Base-by-base conservation (phyloP, 30 jellyfish, hydroid and myxozoan species). In the Calvadosia cruxmelitensis region DNA sequence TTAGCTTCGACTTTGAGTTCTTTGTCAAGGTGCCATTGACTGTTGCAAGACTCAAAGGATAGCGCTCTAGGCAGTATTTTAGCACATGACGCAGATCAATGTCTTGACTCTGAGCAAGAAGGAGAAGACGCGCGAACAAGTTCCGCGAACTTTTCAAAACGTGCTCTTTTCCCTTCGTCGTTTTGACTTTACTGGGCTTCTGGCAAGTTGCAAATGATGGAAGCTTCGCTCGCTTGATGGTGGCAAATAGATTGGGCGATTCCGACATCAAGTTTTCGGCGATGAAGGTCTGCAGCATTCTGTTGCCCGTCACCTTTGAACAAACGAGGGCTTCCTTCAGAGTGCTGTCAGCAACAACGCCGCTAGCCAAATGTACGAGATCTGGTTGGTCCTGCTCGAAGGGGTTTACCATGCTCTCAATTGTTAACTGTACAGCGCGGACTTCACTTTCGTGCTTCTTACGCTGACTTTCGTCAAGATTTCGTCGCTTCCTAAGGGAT, bases 281-380 rank as follows among this genome's bases (percentile, higher is more conserved):
- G 29, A 77, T 49, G 33, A 68, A 77, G 25, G 52, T 64, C 50
- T 50, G 26, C 69, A 33, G 53, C 52, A 50, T 52, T 24, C 26
- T 69, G 51, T 77, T 80, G 31, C 89, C 89, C 3, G 10, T 30
- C 15, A 42, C 33, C 72, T 64, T 34, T 20, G 79, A 67, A 2
- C 49, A 23, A 26, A 50, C 69, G 34, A 77, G 52, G 48, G 67
- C 89, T 10, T 77, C 33, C 20, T 7, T 20, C 32, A 69, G 69
- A 32, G 16, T 32, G 0, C 33, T n/a, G 24, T 23, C 25, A 29
- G 81, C 89, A 25, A 67, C 67, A 67, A n/a, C 73, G 26, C 89
- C 89, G 50, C 81, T 67, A 7, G 81, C 49, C 20, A 67, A 30
- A 57, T 77, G 52, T 27, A 77, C 75, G 5, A 77, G 70, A 31